Evolutionary conservation across 2,888 invertebrate species (phyloP), one percentile per base, ranked within the genome.

Genomic region (Andricus curvator): DNA sequence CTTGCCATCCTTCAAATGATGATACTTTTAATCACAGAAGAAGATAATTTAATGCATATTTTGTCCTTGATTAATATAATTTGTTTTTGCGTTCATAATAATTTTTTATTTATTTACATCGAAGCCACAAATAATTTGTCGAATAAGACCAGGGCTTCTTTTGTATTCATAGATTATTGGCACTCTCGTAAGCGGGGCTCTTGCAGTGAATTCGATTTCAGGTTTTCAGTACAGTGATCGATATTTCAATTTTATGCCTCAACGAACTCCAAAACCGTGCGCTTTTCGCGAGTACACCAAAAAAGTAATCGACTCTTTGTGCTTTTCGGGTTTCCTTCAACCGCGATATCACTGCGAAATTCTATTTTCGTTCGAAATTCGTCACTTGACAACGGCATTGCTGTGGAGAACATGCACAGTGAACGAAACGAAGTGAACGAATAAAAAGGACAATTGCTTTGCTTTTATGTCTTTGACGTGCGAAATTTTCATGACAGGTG

Each of bases 191-290:
- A 74, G 65, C 65, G 15, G 70, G 37, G 68, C 29, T 64, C 77
- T 48, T 48, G 29, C 15, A 64, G 25, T 25, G 78, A 29, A 79
- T 80, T 51, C 51, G 70, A 74, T 74, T 74, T 74, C 29, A 74
- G 60, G 56, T 56, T 68, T 74, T 37, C 56, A 74, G 80, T 41
- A 60, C 29, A 74, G 25, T 65, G 84, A 86, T 85, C 86, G 83
- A 85, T 85, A 83, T 85, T 83, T 84, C 84, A 86, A 86, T 87
- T 85, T 85, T 83, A 82, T 84, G 83, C 81, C 78, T 82, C 83
- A 84, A 78, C 84, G 84, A 81, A 62, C 77, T 74, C 64, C 70
- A 83, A 85, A 80, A 78, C 77, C 78, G 22, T 67, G 78, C 77
- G 80, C 79, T 80, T 77, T 74, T 65, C 78, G 67, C 81, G 41